Base-by-base conservation (phyloP, 1,140 invertebrate genomes). In the Trissolcus basalis region DNA sequence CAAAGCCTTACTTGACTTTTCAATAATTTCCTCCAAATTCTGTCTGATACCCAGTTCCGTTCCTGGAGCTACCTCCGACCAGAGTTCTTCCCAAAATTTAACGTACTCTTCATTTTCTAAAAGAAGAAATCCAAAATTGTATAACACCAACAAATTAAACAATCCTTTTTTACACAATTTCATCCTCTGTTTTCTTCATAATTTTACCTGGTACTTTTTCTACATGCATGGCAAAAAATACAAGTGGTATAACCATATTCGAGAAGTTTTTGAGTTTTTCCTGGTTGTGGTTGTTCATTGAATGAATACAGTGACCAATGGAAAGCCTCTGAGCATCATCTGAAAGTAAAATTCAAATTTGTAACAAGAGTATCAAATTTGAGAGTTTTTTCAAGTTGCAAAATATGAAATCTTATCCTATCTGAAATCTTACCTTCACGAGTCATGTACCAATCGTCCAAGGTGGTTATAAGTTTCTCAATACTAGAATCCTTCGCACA, bases 221-320 rank as follows among this genome's bases (percentile, higher is more conserved):
- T 13, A 92, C 93, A 82, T 97, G 96, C 93, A 96, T 97, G 12
- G 95, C 96, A 75, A 97, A 92, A 83, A 97, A 97, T 8, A 94
- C 92, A 15, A 97, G 88, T 7, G 96, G 96, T 76, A 97, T 89
- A 27, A 96, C 89, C 33, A 93, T 88, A 15, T 92, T 90, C n/a
- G 93, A 92, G 82, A 96, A 93, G 70, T 93, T 91, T 81, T 94
- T 95, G 15, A 97, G 87, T 36, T 95, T 89, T 51, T 97, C 96
- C 59, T 94, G 93, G 87, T 94, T 95, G 47, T 96, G 92, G 72
- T 92, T 93, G 49, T 94, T 93, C 77, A 97, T 93, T 0, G 96
- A 92, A 69, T 96, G 93, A 5, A 97, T 89, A 0, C 94, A 93
- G 53, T 94, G 88, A 4, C 93, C 94, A 82, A 96, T 93, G 0